These are phyloP conservation scores for Melieria picta DNA, from an alignment of 2,888 invertebrate species.

Conservation along the genomic window DNA sequence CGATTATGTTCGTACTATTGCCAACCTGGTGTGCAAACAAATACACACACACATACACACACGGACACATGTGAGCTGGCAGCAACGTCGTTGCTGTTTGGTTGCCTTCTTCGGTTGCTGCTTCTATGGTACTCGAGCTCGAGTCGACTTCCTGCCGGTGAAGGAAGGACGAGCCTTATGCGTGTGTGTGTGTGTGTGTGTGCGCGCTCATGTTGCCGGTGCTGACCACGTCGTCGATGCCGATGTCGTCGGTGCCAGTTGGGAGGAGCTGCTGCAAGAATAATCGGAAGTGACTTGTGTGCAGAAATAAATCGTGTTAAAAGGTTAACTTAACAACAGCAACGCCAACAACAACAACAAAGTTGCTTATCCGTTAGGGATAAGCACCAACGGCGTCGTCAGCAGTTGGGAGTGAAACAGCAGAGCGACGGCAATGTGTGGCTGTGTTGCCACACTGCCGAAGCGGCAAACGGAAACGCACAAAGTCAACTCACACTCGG, in stretches of 20 bases:
- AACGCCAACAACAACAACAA: conserved; percentile 15
- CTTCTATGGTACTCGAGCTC: background rate
- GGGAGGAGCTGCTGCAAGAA: conserved; percentile 7
- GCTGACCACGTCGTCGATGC: too few relatives aligned
- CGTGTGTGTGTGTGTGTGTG: background rate
- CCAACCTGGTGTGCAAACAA: background rate
- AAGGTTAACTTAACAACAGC: conserved; percentile 38
- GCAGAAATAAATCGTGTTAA: conserved; percentile 42
- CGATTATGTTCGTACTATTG: too few relatives aligned
- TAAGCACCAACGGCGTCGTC: conserved; percentile 22
- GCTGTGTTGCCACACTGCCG: too few relatives aligned
- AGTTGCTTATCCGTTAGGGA: conserved; percentile 31
- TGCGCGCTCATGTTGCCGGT: too few relatives aligned
- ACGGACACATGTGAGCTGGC: background rate
- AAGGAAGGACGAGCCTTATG: too few relatives aligned
- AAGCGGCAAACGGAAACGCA: too few relatives aligned
- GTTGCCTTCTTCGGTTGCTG: background rate
- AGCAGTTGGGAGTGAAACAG: conserved; percentile 3
- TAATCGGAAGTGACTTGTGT: conserved; percentile 40
- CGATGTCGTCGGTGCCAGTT: too few relatives aligned
- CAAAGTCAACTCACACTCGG: too few relatives aligned
- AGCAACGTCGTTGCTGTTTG: background rate
- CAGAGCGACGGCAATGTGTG: conserved; percentile 12
- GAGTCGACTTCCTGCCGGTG: too few relatives aligned
- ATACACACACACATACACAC: background rate